Evolutionary conservation across 2,888 invertebrate genomes (phyloP).

Genomic region (Macrophya alboannulata): DNA sequence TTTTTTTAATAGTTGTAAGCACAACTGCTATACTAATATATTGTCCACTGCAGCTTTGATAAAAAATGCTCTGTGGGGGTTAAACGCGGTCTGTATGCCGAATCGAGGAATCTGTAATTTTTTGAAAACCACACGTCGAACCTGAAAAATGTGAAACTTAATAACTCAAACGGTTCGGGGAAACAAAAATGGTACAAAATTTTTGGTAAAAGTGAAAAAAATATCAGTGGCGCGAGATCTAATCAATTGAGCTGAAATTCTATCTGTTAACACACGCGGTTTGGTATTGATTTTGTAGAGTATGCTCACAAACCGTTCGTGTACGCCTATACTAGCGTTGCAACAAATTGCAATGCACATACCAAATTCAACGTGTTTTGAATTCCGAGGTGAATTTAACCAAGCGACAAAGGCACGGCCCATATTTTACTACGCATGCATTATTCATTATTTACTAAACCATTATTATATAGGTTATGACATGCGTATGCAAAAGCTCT

Average conservation of each 20-base stretch:
- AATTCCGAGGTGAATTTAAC: conserved; percentile 48
- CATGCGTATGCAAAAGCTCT: conserved; percentile 26
- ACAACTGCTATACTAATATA: too few relatives aligned
- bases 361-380: conserved; percentile 46
- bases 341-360: conserved; percentile 41
- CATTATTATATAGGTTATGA: conserved; percentile 24
- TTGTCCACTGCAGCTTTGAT: background rate
- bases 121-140: background rate
- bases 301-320: conserved; percentile 33
- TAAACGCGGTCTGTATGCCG: too few relatives aligned
- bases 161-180: background rate
- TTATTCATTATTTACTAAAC: conserved; percentile 37
- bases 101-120: background rate
- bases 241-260: conserved; percentile 5
- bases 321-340: conserved; percentile 6
- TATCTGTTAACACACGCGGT: conserved; percentile 24
- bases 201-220: background rate
- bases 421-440: conserved; percentile 33
- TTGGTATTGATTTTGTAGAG: conserved; percentile 31
- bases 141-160: background rate
- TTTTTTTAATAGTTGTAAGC: conserved; percentile 9
- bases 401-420: conserved; percentile 40
- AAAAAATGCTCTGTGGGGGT: background rate
- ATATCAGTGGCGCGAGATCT: background rate
- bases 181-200: background rate